Percentiles rank a stretch among this genome's conserved stretches.
Evolutionary conservation across 2,888 invertebrate genomes (phyloP).

Genomic region (Oligia strigilis): DNA sequence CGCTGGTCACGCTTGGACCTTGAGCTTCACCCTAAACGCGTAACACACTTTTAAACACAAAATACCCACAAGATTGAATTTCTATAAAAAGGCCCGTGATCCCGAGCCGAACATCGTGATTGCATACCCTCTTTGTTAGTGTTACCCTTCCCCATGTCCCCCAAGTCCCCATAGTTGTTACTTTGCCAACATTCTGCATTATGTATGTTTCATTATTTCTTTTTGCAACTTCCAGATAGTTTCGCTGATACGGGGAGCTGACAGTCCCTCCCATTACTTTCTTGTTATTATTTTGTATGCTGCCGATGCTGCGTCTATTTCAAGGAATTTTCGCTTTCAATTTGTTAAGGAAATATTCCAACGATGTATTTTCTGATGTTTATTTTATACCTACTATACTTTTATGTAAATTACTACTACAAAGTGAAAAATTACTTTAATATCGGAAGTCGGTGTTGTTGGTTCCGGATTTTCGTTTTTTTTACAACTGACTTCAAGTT

Average conservation of each 20-base stretch:
- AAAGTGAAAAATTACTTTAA: too few species aligned
- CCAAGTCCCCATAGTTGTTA: slow-evolving; percentile 32
- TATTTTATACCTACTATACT: background rate
- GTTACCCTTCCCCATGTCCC: slow-evolving; percentile 24
- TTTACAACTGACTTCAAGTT: too few species aligned
- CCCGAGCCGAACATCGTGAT: background rate
- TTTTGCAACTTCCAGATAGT: slow-evolving; percentile 54
- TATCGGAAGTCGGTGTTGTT: too few species aligned
- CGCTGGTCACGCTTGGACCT: too few species aligned
- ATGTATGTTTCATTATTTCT: slow-evolving; percentile 58
- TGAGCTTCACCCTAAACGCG: too few species aligned
- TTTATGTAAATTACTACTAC: background rate
- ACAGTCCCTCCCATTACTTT: slow-evolving; percentile 38
- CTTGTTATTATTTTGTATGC: slow-evolving; percentile 39
- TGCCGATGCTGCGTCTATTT: slow-evolving; percentile 6
- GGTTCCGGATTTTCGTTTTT: too few species aligned
- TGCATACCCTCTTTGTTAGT: background rate
- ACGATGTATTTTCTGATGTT: background rate
- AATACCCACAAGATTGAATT: background rate
- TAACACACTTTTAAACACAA: too few species aligned
- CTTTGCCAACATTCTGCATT: slow-evolving; percentile 61
- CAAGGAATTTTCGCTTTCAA: background rate
- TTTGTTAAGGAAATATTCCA: slow-evolving; percentile 10
- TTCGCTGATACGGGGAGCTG: slow-evolving; percentile 45
- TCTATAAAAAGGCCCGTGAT: background rate